Evolutionary conservation across 2,888 invertebrate genomes (phyloP).

Genomic region (Dasysyrphus albostriatus): DNA sequence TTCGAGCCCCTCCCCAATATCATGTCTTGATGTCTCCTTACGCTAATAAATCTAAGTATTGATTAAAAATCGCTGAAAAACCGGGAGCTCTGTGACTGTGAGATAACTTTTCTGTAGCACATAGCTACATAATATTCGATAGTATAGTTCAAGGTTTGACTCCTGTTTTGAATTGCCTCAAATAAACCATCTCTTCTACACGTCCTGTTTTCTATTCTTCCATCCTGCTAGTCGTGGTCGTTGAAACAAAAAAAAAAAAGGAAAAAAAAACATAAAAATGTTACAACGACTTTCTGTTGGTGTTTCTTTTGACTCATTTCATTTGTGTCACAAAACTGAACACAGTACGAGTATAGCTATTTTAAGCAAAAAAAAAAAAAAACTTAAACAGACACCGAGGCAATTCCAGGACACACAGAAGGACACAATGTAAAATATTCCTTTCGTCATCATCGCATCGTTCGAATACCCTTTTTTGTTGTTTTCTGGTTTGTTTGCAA

Average conservation of each 20-base stretch:
- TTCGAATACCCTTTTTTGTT: not conserved
- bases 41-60: constrained; percentile 27
- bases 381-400: not conserved
- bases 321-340: constrained; percentile 5
- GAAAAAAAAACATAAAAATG: not conserved
- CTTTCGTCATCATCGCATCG: not conserved
- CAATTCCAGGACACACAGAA: constrained; percentile 17
- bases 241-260: not conserved
- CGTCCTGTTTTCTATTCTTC: constrained; percentile 7
- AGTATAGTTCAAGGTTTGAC: constrained; percentile 28
- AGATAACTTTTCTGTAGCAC: constrained; percentile 10
- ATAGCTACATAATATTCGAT: not conserved
- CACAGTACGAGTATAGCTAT: not conserved
- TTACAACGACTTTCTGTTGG: constrained; percentile 4
- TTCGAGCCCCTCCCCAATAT: not conserved
- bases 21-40: not conserved
- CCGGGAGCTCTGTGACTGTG: not conserved
- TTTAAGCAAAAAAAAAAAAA: not conserved
- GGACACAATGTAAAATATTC: constrained; percentile 29
- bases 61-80: constrained; percentile 6
- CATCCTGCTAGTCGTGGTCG: not conserved
- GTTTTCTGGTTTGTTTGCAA: constrained; percentile 1
- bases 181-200: constrained; percentile 1
- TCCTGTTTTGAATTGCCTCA: constrained; percentile 22
- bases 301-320: constrained; percentile 14